Evolutionary conservation across 2,113 vertebrate species (phyloP).

Genomic region (Ochotona princeps): DNA sequence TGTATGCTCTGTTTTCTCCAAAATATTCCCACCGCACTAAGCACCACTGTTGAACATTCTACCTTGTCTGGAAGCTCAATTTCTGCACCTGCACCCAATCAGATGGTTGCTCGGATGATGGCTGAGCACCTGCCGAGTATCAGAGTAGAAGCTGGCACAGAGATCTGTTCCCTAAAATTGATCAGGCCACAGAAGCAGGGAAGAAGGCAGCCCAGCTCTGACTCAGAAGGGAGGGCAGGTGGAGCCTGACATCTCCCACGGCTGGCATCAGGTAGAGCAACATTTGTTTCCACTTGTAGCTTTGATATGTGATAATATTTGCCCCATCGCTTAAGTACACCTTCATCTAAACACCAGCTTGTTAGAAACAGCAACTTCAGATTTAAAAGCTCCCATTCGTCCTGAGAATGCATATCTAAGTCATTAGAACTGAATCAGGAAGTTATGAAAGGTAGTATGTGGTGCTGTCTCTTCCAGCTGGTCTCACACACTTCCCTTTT

Average conservation of each 20-base stretch:
- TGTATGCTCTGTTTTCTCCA: background rate
- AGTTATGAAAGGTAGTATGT: background rate
- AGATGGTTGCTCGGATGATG: background rate
- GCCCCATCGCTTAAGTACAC: background rate
- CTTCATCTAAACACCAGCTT: background rate
- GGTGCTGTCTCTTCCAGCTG: background rate
- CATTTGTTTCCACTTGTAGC: background rate
- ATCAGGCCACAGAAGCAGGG: background rate
- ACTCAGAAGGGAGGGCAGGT: background rate
- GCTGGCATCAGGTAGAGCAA: rapidly evolving
- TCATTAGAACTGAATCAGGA: background rate
- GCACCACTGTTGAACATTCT: background rate
- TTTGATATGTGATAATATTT: background rate
- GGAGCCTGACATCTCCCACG: rapidly evolving
- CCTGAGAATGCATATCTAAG: background rate
- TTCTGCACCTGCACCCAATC: background rate
- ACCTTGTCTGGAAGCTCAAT: background rate
- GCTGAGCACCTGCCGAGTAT: too few species aligned
- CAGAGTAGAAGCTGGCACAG: rapidly evolving
- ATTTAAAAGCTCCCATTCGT: background rate
- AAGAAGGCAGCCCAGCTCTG: background rate
- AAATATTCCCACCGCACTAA: background rate
- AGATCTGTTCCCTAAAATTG: too few species aligned
- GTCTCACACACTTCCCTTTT: background rate
- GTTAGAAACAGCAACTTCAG: background rate